These are phyloP conservation scores for Cydia splendana DNA, from an alignment of 1,140 invertebrate genomes.

Conservation along the genomic window DNA sequence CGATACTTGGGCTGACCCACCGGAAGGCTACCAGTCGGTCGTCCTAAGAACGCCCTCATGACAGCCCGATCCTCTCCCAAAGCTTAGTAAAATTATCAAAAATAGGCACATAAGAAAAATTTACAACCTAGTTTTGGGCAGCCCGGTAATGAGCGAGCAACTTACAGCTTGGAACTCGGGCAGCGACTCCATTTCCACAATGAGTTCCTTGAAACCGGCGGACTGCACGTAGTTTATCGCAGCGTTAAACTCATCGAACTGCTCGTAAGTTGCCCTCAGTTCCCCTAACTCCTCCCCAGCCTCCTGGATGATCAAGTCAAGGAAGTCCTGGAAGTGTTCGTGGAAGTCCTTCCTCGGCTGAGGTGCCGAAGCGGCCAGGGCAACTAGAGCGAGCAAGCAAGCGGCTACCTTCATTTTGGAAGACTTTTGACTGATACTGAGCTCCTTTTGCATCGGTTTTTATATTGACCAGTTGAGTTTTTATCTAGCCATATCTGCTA, in stretches of 20 bases:
- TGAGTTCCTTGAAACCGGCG: slow-evolving; percentile 55
- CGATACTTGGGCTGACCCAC: too few relatives aligned
- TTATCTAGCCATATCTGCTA: slow-evolving; percentile 5
- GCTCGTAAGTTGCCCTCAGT: slow-evolving; percentile 50
- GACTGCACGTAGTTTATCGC: slow-evolving; percentile 54
- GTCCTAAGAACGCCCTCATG: too few relatives aligned
- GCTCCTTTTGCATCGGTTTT: neutral
- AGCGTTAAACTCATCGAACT: slow-evolving; percentile 60
- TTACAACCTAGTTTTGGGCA: too few relatives aligned
- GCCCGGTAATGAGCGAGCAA: slow-evolving; percentile 22
- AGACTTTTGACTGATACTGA: slow-evolving; percentile 7
- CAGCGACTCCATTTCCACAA: slow-evolving; percentile 68
- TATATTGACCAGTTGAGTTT: neutral
- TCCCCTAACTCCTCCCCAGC: slow-evolving; percentile 46
- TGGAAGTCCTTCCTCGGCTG: slow-evolving; percentile 66
- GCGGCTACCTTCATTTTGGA: slow-evolving; percentile 59
- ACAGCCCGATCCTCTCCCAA: too few relatives aligned
- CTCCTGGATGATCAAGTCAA: slow-evolving; percentile 54
- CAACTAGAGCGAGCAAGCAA: slow-evolving; percentile 50
- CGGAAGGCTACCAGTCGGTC: too few relatives aligned
- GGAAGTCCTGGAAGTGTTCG: slow-evolving; percentile 67
- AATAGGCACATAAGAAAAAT: too few relatives aligned
- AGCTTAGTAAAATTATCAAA: too few relatives aligned
- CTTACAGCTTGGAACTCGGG: slow-evolving; percentile 71
- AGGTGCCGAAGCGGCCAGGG: slow-evolving; percentile 53